Evolutionary conservation across 2,797 vertebrate species (phyloP), one percentile per base, ranked within the genome.

Genomic region (Alosa sapidissima): DNA sequence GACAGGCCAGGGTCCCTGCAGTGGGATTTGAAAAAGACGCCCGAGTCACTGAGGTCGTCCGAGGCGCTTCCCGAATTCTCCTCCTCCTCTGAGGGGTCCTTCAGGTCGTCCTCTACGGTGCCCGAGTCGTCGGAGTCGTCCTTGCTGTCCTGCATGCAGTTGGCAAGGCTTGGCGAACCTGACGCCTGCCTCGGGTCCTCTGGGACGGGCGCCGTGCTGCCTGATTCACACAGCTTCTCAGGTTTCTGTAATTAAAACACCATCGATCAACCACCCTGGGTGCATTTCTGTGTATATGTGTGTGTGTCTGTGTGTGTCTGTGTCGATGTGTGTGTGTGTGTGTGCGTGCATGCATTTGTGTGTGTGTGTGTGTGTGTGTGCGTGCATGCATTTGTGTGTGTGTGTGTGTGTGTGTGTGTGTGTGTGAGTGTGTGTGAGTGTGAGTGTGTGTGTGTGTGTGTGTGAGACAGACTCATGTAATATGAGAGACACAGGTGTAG

Each of bases 171-270:
- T 72, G 83, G 54, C 19, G 82, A 82, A 28, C 83, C 68, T 0
- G 72, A 62, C 84, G 84, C 85, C 33, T 85, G 84, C 72, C 85
- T 86, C 16, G 8, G 75, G 49, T 52, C 60, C 55, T 86, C 86
- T 65, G 88, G 51, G 33, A 82, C 55, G 6, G 36, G 14, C 36
- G 7, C 72, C 41, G 41, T 19, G 41, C 81, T 24, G 6, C 2
- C 21, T 5, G 85, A 87, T 21, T 86, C 60, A 21, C 82, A 78
- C 4, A 84, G 60, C 51, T 86, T 54, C 16, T 88, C 86, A 81
- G 87, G 33, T 62, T 88, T 89, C 89, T 90, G 88, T 78, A 78
- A 78, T 78, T 78, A 78, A 78, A 78, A 78, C 72, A 78, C 41
- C 72, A 78, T 78, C 72, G 72, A 78, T 78, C 72, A 78, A 16